Conservation (phyloP, 1,140 invertebrate genomes). For the Zophobas atratus region DNA sequence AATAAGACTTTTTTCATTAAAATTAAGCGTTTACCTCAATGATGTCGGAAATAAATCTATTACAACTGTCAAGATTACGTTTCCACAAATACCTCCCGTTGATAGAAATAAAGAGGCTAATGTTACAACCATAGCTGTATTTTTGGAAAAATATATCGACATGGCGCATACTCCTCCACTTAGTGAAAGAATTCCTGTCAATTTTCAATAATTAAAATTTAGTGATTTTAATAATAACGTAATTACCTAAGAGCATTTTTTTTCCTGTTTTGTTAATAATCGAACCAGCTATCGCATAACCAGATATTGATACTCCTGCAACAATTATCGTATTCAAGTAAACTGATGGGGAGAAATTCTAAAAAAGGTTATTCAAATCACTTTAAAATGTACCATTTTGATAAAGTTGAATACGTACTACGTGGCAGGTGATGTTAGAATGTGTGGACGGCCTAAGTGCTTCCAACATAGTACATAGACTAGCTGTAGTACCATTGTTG, state of each 20-base stretch:
- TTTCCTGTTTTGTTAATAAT: conserved; percentile 47
- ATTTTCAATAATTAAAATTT: background rate
- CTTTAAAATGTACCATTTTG: background rate
- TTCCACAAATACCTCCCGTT: conserved; percentile 48
- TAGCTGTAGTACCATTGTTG: conserved; percentile 41
- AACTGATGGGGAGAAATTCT: conserved; percentile 45
- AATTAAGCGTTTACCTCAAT: conserved; percentile 51
- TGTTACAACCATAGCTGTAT: conserved; percentile 36
- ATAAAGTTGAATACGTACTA: conserved; percentile 27
- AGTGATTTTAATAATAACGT: background rate
- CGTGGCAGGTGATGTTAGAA: conserved; percentile 13
- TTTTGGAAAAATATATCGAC: conserved; percentile 53
- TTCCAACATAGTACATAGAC: conserved; percentile 46
- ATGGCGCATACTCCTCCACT: conserved; percentile 17
- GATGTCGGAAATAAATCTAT: conserved; percentile 58
- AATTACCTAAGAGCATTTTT: conserved; percentile 33
- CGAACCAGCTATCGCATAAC: conserved; percentile 19
- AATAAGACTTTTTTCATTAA: background rate
- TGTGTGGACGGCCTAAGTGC: conserved; percentile 25
- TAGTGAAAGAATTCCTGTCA: conserved; percentile 6
- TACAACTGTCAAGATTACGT: conserved; percentile 52
- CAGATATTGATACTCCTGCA: conserved; percentile 12
- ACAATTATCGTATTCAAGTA: conserved; percentile 50
- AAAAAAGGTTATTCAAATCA: background rate
- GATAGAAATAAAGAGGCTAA: conserved; percentile 47